Base-by-base conservation (phyloP, 1,140 invertebrate species). In the Radopholus similis region DNA sequence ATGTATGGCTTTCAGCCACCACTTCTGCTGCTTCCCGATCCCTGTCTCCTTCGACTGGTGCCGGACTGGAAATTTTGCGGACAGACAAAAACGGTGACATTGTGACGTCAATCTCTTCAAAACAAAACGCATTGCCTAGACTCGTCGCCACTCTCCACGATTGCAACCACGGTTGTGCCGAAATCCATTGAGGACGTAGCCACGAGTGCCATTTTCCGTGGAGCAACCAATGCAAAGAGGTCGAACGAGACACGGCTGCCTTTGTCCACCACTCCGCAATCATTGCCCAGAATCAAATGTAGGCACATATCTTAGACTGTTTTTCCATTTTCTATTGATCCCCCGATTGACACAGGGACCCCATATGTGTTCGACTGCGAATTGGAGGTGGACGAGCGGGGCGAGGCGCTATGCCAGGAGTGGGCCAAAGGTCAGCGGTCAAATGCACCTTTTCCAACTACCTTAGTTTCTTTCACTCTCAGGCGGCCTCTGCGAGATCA, bases 401-500 rank as follows among this genome's bases (percentile, higher is more conserved):
- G 59, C 32, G 59, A 62, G 32, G 34, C 32, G 23, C 30, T 62
- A n/a, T 62, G 59, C 3, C 42, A 30, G 15, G 59, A 62, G 32
- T 62, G 59, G 59, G 59, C 40, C 11, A 62, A 49, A 28, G 59
- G 59, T 62, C 18, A 4, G 9, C 13, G 34, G 18, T 21, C n/a
- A n/a, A n/a, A n/a, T n/a, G n/a, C n/a, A n/a, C n/a, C n/a, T n/a
- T n/a, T n/a, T n/a, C n/a, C n/a, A n/a, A n/a, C n/a, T n/a, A n/a
- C n/a, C n/a, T n/a, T n/a, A 15, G 5, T 42, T 49, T 26, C 44
- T 62, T 62, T 8, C 49, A 18, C 4, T 58, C 26, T 47, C 4
- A 58, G 59, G 59, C 5, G 59, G 59, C 13, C 49, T 49, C 30
- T 62, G 59, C 32, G 59, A 62, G 23, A 62, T 49, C 28, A 62